These are phyloP conservation scores for Carduelis carduelis DNA, from an alignment of 2,797 vertebrate genomes.

Conservation along the genomic window DNA sequence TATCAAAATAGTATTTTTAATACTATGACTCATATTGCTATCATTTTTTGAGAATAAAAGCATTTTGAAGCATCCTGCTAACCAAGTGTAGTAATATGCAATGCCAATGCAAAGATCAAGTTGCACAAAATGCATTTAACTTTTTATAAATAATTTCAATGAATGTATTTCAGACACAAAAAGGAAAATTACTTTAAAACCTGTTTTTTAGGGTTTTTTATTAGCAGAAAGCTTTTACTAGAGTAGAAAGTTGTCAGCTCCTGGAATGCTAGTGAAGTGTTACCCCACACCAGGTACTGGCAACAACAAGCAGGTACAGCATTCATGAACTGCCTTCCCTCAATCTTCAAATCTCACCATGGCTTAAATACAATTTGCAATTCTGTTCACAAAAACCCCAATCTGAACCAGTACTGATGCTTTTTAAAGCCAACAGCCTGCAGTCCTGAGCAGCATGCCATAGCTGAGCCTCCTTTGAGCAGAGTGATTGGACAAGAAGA, in stretches of 20 bases:
- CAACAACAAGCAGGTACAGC: not conserved
- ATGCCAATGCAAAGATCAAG: fast-evolving
- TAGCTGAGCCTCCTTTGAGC: not conserved
- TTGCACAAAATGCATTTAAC: not conserved
- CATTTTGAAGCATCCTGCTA: not conserved
- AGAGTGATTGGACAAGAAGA: not conserved
- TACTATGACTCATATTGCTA: not conserved
- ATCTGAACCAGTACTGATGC: not conserved
- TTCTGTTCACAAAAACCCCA: not conserved
- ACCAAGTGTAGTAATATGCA: fast-evolving
- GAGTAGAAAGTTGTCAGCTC: not conserved
- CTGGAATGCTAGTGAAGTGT: not conserved
- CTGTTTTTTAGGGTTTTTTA: not conserved
- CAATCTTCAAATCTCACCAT: not conserved
- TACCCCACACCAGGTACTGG: not conserved
- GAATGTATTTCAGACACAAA: not conserved
- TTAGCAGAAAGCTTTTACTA: not conserved
- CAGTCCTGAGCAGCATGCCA: not conserved
- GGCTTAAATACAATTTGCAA: not conserved
- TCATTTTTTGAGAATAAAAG: not conserved
- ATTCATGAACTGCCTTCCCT: fast-evolving
- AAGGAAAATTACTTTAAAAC: not conserved
- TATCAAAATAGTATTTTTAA: not conserved
- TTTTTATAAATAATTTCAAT: not conserved
- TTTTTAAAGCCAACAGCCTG: not conserved